Conservation (phyloP, 2,113 vertebrate genomes). For the Rattus rattus region DNA sequence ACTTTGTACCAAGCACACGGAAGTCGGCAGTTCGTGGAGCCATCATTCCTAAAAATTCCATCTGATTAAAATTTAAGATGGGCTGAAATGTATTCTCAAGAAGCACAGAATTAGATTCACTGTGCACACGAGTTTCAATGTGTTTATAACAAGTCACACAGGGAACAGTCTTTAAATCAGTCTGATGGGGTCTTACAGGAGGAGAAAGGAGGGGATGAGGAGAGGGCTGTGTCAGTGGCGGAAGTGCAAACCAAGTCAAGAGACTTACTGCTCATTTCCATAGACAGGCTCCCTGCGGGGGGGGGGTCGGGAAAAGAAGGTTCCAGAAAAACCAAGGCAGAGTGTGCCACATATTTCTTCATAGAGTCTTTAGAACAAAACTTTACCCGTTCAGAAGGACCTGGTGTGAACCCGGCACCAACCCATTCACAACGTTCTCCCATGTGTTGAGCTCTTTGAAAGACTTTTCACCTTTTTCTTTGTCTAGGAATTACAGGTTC, state of each 20-base stretch:
- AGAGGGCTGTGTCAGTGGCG: background rate
- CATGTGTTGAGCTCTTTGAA: background rate
- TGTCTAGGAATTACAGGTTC: background rate
- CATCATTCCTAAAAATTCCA: conserved; percentile 64
- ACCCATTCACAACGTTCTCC: background rate
- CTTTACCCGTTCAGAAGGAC: background rate
- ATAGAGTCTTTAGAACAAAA: background rate
- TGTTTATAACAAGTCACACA: conserved; percentile 63
- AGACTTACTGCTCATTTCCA: background rate
- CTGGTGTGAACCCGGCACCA: background rate
- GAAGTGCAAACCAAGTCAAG: background rate
- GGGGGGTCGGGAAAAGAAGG: background rate
- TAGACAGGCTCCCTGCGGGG: background rate
- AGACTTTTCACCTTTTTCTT: conserved; percentile 12
- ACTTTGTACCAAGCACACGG: background rate
- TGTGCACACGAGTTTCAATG: conserved; percentile 52
- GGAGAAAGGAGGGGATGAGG: background rate
- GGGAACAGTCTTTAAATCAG: conserved; percentile 37
- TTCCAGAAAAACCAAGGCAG: background rate
- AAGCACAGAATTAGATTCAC: conserved; percentile 68
- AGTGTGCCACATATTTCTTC: background rate
- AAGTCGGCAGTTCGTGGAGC: conserved; percentile 35
- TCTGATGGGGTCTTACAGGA: conserved; percentile 24
- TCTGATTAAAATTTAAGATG: conserved; percentile 76
- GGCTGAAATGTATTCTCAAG: conserved; percentile 67